Conservation (phyloP, 1,140 invertebrate genomes). For the Popillia japonica region DNA sequence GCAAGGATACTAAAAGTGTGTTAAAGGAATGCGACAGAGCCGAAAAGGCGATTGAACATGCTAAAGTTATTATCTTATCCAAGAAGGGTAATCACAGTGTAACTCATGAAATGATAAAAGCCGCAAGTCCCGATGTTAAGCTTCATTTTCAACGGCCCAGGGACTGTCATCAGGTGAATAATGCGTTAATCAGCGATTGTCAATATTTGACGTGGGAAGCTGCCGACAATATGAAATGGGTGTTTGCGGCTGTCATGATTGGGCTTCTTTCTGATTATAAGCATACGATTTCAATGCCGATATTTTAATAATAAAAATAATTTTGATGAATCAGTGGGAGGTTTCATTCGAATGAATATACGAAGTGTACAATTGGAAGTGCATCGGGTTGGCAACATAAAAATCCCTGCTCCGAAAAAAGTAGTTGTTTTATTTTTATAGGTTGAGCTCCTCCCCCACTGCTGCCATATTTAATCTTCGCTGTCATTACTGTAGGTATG, state of each 20-base stretch:
- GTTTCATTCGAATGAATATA: too few species aligned
- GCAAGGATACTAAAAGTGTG: neutral
- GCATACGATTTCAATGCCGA: neutral
- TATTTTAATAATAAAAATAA: neutral
- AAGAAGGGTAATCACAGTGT: neutral
- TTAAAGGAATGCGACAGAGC: neutral
- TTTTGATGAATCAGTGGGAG: too few species aligned
- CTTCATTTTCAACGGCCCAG: neutral
- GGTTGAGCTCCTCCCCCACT: too few species aligned
- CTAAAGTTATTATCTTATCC: neutral
- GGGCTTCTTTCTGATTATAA: neutral
- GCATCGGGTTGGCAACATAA: too few species aligned
- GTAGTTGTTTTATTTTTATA: too few species aligned
- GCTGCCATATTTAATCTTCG: too few species aligned
- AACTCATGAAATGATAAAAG: neutral
- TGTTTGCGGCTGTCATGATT: neutral
- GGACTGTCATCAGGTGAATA: neutral
- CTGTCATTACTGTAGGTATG: too few species aligned
- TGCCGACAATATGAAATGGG: neutral
- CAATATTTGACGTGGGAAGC: conserved; percentile 8
- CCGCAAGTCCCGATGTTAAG: neutral
- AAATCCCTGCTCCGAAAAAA: too few species aligned
- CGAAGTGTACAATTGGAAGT: too few species aligned
- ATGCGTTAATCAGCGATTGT: neutral
- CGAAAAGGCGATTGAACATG: neutral